These are phyloP conservation scores for Laterallus jamaicensis DNA, from an alignment of 2,113 vertebrate species.

Conservation along the genomic window DNA sequence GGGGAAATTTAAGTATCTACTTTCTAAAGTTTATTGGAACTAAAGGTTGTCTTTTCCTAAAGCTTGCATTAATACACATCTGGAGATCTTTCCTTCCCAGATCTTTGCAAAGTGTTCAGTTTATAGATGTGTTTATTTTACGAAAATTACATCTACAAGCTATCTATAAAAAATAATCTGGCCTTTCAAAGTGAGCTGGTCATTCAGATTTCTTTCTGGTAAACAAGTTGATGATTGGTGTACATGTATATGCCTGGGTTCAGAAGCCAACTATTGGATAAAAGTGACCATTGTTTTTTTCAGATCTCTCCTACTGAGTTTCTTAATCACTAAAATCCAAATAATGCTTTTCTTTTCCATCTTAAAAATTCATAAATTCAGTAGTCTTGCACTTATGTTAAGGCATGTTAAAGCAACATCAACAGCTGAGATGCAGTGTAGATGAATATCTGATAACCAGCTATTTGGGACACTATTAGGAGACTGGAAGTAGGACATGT, in stretches of 20 bases:
- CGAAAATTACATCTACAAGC: background rate
- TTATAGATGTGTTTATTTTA: background rate
- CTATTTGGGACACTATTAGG: background rate
- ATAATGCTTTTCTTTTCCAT: background rate
- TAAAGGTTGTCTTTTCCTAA: background rate
- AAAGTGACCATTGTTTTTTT: background rate
- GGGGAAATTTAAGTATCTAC: background rate
- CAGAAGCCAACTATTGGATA: background rate
- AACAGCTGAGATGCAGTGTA: background rate
- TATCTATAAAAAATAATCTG: background rate
- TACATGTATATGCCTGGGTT: background rate
- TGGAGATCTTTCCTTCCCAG: background rate
- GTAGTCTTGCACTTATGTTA: background rate
- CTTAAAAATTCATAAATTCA: background rate
- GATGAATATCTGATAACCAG: background rate
- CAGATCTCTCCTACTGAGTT: background rate
- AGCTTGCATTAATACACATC: background rate
- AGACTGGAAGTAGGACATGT: background rate
- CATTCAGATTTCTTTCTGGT: background rate
- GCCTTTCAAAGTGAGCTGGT: background rate
- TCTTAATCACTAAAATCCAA: background rate
- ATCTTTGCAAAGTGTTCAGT: background rate
- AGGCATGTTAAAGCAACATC: background rate
- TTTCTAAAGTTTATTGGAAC: background rate
- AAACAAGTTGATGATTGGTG: background rate